Evolutionary conservation across 2,797 vertebrate species (phyloP).

Genomic region (Gorsachius magnificus): DNA sequence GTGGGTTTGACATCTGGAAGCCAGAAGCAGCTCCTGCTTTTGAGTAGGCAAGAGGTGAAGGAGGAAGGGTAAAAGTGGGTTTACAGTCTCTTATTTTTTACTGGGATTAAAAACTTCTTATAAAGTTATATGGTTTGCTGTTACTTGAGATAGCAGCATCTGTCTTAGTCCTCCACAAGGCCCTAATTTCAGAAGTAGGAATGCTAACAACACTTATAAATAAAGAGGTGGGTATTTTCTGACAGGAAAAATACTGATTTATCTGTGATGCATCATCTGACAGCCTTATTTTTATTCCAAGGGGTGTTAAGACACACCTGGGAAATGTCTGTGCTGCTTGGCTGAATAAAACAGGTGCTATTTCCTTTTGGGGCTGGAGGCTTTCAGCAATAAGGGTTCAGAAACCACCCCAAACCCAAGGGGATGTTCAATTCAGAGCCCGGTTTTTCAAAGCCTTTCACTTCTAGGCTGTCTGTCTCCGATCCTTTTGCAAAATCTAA

Average conservation of each 20-base stretch:
- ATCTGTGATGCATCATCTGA: neutral
- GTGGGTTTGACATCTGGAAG: slow-evolving; percentile 73
- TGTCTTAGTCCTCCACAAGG: neutral
- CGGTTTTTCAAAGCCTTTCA: neutral
- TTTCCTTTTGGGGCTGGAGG: neutral
- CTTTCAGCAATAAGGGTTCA: neutral
- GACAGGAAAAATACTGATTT: neutral
- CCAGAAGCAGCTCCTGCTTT: slow-evolving; percentile 66
- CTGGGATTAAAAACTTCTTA: neutral
- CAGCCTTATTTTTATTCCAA: slow-evolving; percentile 3
- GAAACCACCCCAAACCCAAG: neutral
- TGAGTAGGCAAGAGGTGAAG: neutral
- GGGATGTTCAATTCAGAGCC: neutral
- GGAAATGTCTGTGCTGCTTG: neutral
- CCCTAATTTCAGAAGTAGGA: neutral
- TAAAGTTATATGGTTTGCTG: neutral
- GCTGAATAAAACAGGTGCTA: neutral
- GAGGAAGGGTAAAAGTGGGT: neutral
- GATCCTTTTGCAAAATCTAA: neutral
- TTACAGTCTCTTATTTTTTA: neutral
- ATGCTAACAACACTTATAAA: neutral
- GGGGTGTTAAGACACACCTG: neutral
- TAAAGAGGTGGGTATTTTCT: neutral
- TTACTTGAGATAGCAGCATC: neutral
- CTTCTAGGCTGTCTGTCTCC: neutral